Base-by-base conservation (phyloP, 2,113 vertebrate species). In the Notiomystis cincta region DNA sequence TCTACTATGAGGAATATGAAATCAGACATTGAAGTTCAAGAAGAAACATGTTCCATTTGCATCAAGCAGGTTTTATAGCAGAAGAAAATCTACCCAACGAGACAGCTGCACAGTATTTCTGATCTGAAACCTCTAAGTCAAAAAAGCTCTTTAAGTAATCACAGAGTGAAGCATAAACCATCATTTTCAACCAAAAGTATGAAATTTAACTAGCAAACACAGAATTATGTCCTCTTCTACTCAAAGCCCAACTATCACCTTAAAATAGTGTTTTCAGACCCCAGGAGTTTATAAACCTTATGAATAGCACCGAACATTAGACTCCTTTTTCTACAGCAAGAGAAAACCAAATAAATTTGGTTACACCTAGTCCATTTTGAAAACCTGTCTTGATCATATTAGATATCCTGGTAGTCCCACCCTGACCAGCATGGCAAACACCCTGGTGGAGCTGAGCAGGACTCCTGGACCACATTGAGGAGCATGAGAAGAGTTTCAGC, bases 401-500 rank as follows among this genome's bases (percentile, higher is more conserved):
- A 77, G 42, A 73, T 11, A 40, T 17, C 28, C 65, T 25, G 2
- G 12, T 25, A 71, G 24, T 40, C 15, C 22, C 47, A 76, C 5
- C 10, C 10, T 3, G 5, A 50, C 3, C 2, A 3, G 27, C 18
- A 60, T 6, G 25, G 13, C 24, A 13, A 81, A n/a, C 1, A 3
- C 3, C 2, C 17, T 1, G 0, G 17, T 0, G 2, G 19, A 75
- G 11, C 11, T 17, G 27, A 69, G 25, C 25, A 56, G 56, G 38
- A 75, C 22, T n/a, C 56, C 24, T 4, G 5, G 17, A 30, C 13
- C 9, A 60, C 13, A 83, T 16, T 8, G 75, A 47, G 16, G 16
- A 67, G 22, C 11, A 25, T 8, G 19, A 28, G 4, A 82, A 45
- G 13, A 18, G 5, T 65, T 72, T 61, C 42, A 64, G 22, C 35